phyloP scores from a whole-genome alignment of 2,113 vertebrate species.

The Sylvilagus bachmani region DNA sequence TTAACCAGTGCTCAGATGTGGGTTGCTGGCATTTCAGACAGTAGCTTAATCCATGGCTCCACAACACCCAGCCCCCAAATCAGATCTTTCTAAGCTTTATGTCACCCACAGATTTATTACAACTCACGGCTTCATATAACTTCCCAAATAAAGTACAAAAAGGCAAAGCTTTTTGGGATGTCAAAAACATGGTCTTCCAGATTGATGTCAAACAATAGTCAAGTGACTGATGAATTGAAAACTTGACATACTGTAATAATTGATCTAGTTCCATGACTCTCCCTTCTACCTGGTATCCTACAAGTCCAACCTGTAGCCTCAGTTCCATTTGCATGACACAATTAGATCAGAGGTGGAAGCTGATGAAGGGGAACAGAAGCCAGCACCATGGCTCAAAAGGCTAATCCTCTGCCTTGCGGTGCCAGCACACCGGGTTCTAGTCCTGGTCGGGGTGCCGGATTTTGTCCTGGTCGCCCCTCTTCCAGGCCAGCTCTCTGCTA shows the following conservation, averaged over 20 bases:
- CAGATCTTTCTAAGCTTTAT: neutral
- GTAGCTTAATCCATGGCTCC: no score
- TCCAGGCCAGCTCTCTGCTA: no score
- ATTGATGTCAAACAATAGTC: neutral
- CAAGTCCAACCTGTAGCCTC: neutral
- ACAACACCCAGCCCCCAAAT: no score
- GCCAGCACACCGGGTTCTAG: no score
- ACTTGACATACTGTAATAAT: neutral
- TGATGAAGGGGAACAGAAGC: neutral
- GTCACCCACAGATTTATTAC: neutral
- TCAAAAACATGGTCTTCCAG: neutral
- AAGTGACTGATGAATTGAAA: neutral
- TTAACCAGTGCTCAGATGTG: no score
- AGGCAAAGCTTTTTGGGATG: neutral
- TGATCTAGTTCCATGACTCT: neutral
- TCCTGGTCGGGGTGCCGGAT: no score
- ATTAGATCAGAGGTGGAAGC: neutral
- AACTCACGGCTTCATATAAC: neutral
- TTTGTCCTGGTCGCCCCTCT: no score
- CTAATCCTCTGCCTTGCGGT: no score
- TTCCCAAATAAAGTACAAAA: constrained; percentile 6
- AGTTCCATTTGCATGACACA: neutral
- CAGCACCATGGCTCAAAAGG: no score
- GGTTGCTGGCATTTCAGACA: no score
- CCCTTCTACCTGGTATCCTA: neutral